Conservation (phyloP, 2,888 invertebrate species). For the Ormyrus labotus region DNA sequence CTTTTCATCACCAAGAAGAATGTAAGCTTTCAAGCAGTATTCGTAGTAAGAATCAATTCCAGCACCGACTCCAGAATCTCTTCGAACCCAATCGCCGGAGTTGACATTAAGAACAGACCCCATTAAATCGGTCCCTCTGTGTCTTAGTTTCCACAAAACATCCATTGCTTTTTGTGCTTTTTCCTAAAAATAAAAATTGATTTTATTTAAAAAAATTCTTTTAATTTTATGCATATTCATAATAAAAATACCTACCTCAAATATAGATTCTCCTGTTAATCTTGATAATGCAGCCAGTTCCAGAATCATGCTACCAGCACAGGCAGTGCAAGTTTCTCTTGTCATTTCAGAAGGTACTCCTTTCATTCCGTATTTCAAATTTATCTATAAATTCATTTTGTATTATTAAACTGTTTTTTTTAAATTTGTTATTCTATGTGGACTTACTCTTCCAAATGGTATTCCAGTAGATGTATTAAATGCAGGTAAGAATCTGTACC, state of each 20-base stretch:
- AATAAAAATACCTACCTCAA: constrained; percentile 79
- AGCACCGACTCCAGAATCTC: constrained; percentile 98
- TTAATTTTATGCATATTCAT: neutral
- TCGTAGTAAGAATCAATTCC: constrained; percentile 99
- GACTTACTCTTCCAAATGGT: constrained; percentile 92
- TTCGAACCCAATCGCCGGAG: constrained; percentile 97
- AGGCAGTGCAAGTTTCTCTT: constrained; percentile 97
- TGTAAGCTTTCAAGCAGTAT: constrained; percentile 97
- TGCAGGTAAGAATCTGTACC: constrained; percentile 94
- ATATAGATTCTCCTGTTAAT: constrained; percentile 92
- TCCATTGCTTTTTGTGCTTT: constrained; percentile 98
- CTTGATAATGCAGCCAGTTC: constrained; percentile 98
- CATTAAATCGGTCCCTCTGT: constrained; percentile 94
- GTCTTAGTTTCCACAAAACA: constrained; percentile 95
- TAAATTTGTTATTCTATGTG: constrained; percentile 15
- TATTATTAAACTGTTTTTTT: constrained; percentile 41
- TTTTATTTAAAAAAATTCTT: neutral
- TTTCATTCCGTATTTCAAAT: constrained; percentile 89
- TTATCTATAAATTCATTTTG: constrained; percentile 79
- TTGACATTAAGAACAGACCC: constrained; percentile 98
- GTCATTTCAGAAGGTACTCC: constrained; percentile 84
- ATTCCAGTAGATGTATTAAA: constrained; percentile 98
- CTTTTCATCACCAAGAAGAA: constrained; percentile 94
- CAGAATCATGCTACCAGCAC: constrained; percentile 97
- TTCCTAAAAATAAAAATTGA: constrained; percentile 76